These are phyloP conservation scores for Xiphorhynchus elegans DNA, from an alignment of 2,113 vertebrate species.

Conservation along the genomic window DNA sequence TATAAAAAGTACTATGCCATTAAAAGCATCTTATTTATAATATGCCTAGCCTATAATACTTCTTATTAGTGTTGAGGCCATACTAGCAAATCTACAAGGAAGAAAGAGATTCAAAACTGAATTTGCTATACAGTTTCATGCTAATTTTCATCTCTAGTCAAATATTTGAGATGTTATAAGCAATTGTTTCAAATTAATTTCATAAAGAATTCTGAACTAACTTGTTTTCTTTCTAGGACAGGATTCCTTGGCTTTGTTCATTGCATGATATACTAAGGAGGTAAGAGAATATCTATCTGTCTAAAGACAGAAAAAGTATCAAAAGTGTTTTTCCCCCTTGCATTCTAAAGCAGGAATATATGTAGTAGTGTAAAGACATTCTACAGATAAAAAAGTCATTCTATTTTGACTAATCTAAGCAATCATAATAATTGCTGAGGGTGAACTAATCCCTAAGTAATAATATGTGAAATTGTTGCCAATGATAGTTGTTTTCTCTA, in stretches of 20 bases:
- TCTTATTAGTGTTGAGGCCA: not conserved
- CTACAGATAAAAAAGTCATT: not conserved
- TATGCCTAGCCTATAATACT: not conserved
- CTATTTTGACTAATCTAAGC: not conserved
- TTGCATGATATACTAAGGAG: constrained; percentile 83
- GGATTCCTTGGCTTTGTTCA: constrained; percentile 87
- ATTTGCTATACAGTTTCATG: not conserved
- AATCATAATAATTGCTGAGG: not conserved
- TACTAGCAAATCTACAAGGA: not conserved
- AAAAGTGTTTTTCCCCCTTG: not conserved
- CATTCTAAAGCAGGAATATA: not conserved
- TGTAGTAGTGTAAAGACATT: not conserved
- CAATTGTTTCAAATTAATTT: not conserved
- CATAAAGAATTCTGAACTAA: not conserved
- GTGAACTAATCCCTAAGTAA: not conserved
- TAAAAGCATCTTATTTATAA: not conserved
- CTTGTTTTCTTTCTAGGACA: constrained; percentile 82
- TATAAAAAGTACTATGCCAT: not conserved
- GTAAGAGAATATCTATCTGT: constrained; percentile 65
- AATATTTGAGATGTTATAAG: not conserved
- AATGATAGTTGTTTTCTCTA: not conserved
- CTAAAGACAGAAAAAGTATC: not conserved
- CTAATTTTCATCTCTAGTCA: not conserved
- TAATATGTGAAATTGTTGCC: not conserved
- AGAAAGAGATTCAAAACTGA: not conserved